A percentile compares a stretch with the other conserved stretches of the same genome.
Evolutionary conservation across 2,113 vertebrate species (phyloP).

Genomic region (Geothlypis trichas): DNA sequence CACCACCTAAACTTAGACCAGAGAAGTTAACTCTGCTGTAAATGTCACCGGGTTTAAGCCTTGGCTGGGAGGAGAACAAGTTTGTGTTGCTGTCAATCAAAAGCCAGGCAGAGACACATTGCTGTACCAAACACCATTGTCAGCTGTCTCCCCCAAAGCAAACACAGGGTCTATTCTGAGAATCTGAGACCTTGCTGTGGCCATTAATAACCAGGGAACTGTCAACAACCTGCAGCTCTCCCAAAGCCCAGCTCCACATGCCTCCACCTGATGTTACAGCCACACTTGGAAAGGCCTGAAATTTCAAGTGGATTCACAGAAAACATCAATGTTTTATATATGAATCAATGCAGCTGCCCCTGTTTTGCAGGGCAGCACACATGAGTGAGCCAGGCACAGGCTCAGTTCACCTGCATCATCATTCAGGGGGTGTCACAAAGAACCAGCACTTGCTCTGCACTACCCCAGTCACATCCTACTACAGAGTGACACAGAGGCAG

Average conservation of each 20-base stretch:
- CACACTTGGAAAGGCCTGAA: neutral
- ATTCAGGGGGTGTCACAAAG: neutral
- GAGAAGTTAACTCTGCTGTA: slow-evolving; percentile 31
- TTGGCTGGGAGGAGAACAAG: neutral
- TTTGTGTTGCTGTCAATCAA: slow-evolving; percentile 67
- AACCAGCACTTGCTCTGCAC: neutral
- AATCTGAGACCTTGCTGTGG: neutral
- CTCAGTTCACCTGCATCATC: neutral
- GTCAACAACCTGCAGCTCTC: neutral
- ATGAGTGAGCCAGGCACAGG: fast-evolving
- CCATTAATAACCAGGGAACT: slow-evolving; percentile 30
- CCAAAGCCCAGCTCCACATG: neutral
- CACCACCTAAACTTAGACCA: slow-evolving; percentile 48
- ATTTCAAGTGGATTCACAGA: neutral
- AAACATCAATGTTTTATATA: fast-evolving
- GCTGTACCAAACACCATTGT: slow-evolving; percentile 27
- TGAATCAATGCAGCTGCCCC: fast-evolving
- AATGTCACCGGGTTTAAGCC: slow-evolving; percentile 61
- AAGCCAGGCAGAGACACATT: slow-evolving; percentile 6
- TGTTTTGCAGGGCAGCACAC: neutral
- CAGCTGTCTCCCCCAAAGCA: slow-evolving; percentile 68
- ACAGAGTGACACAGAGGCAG: neutral
- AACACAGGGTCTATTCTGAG: slow-evolving; percentile 58
- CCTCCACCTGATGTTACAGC: neutral
- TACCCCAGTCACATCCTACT: neutral